Evolutionary conservation across 2,888 invertebrate species (phyloP).

Genomic region (Rhingia rostrata): DNA sequence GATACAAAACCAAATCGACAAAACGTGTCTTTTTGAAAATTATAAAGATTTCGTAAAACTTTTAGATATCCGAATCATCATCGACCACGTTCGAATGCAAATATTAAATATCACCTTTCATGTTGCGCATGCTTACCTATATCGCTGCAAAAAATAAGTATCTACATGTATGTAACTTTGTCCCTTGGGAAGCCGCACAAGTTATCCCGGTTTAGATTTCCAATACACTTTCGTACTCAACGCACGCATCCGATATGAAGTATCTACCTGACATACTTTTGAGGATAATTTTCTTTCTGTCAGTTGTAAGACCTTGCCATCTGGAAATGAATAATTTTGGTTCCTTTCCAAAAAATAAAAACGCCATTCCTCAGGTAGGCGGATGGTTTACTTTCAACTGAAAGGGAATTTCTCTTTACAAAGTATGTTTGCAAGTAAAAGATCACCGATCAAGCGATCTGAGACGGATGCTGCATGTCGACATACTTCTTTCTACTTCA

Average conservation of each 20-base stretch:
- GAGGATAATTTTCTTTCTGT: conserved; percentile 62
- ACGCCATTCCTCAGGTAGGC: conserved; percentile 63
- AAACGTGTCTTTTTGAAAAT: conserved; percentile 30
- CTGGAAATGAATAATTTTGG: conserved; percentile 31
- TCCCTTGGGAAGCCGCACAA: conserved; percentile 63
- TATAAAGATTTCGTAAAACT: conserved; percentile 22
- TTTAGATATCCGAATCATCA: conserved; percentile 10
- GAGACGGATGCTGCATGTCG: conserved; percentile 58
- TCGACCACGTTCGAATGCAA: conserved; percentile 54
- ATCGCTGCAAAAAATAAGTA: neutral
- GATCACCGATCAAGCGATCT: conserved; percentile 25
- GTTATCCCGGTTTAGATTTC: conserved; percentile 55
- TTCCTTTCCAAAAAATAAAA: conserved; percentile 52
- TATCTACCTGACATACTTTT: conserved; percentile 58
- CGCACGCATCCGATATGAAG: conserved; percentile 28
- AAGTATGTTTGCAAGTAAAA: conserved; percentile 41
- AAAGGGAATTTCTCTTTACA: conserved; percentile 74
- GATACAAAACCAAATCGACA: neutral
- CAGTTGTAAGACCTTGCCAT: conserved; percentile 27
- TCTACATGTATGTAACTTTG: conserved; percentile 14
- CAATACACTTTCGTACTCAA: conserved; percentile 45
- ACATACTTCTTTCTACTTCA: conserved; percentile 71
- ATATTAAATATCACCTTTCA: conserved; percentile 39
- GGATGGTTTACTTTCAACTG: conserved; percentile 64
- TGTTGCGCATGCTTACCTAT: conserved; percentile 6